These are phyloP conservation scores for Pseudomyrmex flavicornis DNA, from an alignment of 1,140 invertebrate genomes.

Conservation along the genomic window DNA sequence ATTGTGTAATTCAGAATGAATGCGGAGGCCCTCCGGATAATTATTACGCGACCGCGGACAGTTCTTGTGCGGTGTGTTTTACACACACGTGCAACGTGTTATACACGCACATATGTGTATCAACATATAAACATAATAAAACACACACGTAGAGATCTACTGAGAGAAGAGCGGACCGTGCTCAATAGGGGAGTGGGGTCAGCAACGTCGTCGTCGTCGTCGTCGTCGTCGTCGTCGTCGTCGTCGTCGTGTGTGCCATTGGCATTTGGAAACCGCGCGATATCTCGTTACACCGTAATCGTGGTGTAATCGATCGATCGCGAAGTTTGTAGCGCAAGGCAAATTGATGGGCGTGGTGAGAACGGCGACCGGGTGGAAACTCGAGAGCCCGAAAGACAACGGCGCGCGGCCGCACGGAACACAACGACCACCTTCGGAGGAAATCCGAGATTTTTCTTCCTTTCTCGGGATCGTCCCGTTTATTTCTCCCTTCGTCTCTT, in stretches of 20 bases:
- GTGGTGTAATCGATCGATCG: conserved; percentile 76
- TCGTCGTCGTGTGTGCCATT: conserved; percentile 40
- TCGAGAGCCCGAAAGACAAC: conserved; percentile 74
- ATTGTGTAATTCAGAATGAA: conserved; percentile 73
- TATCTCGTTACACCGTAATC: conserved; percentile 81
- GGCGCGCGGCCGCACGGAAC: conserved; percentile 47
- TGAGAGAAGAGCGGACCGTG: background rate
- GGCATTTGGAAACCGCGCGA: conserved; percentile 55
- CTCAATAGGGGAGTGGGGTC: conserved; percentile 7
- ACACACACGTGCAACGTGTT: background rate
- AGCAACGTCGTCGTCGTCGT: conserved; percentile 37
- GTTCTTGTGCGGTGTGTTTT: conserved; percentile 39
- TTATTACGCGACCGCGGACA: conserved; percentile 65
- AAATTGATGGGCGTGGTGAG: conserved; percentile 76
- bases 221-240: conserved; percentile 48
- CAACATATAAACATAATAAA: background rate
- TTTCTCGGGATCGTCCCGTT: conserved; percentile 53
- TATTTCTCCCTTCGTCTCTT: conserved; percentile 4
- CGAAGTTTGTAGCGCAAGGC: conserved; percentile 73
- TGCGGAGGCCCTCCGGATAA: conserved; percentile 55
- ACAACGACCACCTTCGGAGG: conserved; percentile 53
- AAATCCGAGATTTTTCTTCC: conserved; percentile 78
- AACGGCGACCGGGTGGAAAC: conserved; percentile 75
- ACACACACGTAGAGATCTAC: conserved; percentile 12
- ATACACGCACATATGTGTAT: background rate